Percentiles rank a stretch among this genome's conserved stretches.
phyloP scores from a whole-genome alignment of 2,113 vertebrate species.

The Ophiodon elongatus region DNA sequence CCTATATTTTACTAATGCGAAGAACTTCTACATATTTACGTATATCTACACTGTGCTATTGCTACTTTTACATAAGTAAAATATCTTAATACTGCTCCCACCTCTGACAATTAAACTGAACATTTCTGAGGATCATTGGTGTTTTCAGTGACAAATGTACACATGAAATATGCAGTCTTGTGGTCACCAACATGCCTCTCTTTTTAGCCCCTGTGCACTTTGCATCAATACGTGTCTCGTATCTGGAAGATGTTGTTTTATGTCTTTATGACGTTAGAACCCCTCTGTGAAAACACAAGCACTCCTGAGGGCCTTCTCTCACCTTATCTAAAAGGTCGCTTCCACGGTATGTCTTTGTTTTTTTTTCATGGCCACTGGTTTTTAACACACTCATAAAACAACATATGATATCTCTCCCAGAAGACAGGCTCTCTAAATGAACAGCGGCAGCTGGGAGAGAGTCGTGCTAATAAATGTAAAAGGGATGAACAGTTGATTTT shows the following conservation, averaged over 20 bases:
- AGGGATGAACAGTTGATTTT: slow-evolving; percentile 56
- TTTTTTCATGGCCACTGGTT: slow-evolving; percentile 48
- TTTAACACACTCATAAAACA: slow-evolving; percentile 64
- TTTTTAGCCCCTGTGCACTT: not conserved
- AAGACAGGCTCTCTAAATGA: slow-evolving; percentile 58
- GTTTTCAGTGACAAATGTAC: not conserved
- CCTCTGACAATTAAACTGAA: not conserved
- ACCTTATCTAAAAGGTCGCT: slow-evolving; percentile 61
- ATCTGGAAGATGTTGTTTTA: slow-evolving; percentile 38
- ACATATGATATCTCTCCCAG: slow-evolving; percentile 61
- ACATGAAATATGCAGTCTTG: not conserved
- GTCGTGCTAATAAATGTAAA: slow-evolving; percentile 64
- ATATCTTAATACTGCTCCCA: not conserved
- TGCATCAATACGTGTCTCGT: slow-evolving; percentile 29
- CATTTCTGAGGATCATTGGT: not conserved
- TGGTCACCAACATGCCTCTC: not conserved
- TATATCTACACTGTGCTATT: not conserved
- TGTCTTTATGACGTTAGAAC: slow-evolving; percentile 27
- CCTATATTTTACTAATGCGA: too few species aligned
- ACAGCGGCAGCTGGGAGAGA: slow-evolving; percentile 55
- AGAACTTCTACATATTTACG: not conserved
- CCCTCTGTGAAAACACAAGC: slow-evolving; percentile 41
- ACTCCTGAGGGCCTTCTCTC: slow-evolving; percentile 47
- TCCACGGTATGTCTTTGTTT: slow-evolving; percentile 31
- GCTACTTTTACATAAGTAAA: not conserved